Evolutionary conservation across 2,888 invertebrate species (phyloP).

Genomic region (Nematopogon swammerdamellus): DNA sequence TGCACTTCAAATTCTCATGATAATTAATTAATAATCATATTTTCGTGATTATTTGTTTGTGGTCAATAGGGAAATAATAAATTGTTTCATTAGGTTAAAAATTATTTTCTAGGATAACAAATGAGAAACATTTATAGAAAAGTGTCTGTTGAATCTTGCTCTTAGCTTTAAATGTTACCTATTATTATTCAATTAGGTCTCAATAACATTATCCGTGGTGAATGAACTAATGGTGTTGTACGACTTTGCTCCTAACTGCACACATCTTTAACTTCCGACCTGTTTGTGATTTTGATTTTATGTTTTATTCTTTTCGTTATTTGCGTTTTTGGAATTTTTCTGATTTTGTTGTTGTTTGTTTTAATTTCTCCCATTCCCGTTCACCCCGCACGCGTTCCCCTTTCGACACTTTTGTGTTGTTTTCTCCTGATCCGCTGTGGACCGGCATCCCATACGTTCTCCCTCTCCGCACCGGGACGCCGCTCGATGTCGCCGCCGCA

Average conservation of each 20-base stretch:
- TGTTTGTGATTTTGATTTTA: slow-evolving; percentile 24
- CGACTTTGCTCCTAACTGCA: slow-evolving; percentile 48
- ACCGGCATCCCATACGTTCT: slow-evolving; percentile 35
- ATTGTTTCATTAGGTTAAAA: no score
- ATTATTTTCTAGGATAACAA: neutral
- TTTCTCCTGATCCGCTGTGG: slow-evolving; percentile 33
- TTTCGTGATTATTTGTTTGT: no score
- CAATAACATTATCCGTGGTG: slow-evolving; percentile 34
- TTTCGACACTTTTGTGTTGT: slow-evolving; percentile 42
- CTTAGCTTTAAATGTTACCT: slow-evolving; percentile 27
- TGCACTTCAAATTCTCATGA: neutral
- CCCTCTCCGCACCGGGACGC: slow-evolving; percentile 48
- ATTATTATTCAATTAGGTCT: slow-evolving; percentile 11
- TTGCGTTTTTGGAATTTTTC: slow-evolving; percentile 21
- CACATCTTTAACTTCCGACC: slow-evolving; percentile 25
- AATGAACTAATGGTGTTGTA: slow-evolving; percentile 47
- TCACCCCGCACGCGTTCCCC: slow-evolving; percentile 48
- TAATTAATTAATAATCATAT: no score
- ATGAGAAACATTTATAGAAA: no score
- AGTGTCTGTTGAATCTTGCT: slow-evolving; percentile 23
- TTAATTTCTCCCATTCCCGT: slow-evolving; percentile 40
- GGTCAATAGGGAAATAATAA: no score
- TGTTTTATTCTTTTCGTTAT: slow-evolving; percentile 35
- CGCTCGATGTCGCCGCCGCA: slow-evolving; percentile 18
- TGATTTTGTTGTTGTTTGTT: slow-evolving; percentile 53